A percentile compares a stretch with the other conserved stretches of the same genome.
These are phyloP conservation scores for Abrostola tripartita DNA, from an alignment of 2,888 invertebrate genomes.

Conservation along the genomic window DNA sequence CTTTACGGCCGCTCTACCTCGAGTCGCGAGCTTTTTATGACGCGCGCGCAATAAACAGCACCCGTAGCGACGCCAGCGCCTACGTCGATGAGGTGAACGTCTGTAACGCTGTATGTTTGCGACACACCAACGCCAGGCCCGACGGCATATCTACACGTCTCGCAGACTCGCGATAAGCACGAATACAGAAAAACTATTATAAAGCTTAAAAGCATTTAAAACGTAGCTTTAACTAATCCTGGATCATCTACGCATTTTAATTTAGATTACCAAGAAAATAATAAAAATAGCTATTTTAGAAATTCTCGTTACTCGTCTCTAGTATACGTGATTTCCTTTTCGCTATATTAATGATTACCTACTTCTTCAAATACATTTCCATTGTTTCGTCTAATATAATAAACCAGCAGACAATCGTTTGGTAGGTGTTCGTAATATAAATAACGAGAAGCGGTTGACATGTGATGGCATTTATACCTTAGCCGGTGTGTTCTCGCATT, in stretches of 20 bases:
- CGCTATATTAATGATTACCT: constrained; percentile 69
- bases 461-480: constrained; percentile 86
- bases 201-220: not conserved
- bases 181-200: not conserved
- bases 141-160: constrained; percentile 45
- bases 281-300: constrained; percentile 63
- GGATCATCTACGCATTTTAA: constrained; percentile 27
- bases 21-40: constrained; percentile 69
- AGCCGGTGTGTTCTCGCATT: constrained; percentile 81
- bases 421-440: constrained; percentile 80
- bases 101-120: constrained; percentile 28
- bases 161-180: not conserved
- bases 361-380: constrained; percentile 73
- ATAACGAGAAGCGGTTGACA: constrained; percentile 73
- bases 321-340: constrained; percentile 82
- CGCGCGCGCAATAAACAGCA: constrained; percentile 72
- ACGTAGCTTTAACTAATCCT: not conserved
- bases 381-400: constrained; percentile 80
- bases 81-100: constrained; percentile 61
- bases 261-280: constrained; percentile 61
- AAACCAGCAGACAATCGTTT: constrained; percentile 77
- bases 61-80: constrained; percentile 56
- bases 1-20: constrained; percentile 79
- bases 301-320: constrained; percentile 73
- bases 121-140: constrained; percentile 30